A percentile compares a stretch with the other conserved stretches of the same genome.
phyloP scores from a whole-genome alignment of 2,113 vertebrate species.

The rabbit (Oryctolagus cuniculus) region mOryCun1.1 NC_091433.1:193414501-193415000 shows the following conservation, averaged over 20 bases:
- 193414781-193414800: neutral
- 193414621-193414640: neutral
- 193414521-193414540: no score
- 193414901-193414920: neutral
- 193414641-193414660: neutral
- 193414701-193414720: neutral
- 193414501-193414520: no score
- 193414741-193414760: neutral
- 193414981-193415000: neutral
- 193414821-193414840: neutral
- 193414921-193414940: neutral
- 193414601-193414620: neutral
- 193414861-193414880: constrained; percentile 48
- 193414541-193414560: no score
- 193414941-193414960: neutral
- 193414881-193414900: neutral
- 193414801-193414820: fast-evolving
- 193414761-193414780: neutral
- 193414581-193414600: neutral
- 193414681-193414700: neutral
- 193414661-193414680: neutral
- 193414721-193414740: neutral
- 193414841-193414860: neutral
- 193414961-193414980: neutral
- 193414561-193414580: neutral